Percentiles rank a stretch among this genome's conserved stretches.
Evolutionary conservation across 2,113 vertebrate species (phyloP).

Genomic region (Cryptoleucopteryx plumbea): DNA sequence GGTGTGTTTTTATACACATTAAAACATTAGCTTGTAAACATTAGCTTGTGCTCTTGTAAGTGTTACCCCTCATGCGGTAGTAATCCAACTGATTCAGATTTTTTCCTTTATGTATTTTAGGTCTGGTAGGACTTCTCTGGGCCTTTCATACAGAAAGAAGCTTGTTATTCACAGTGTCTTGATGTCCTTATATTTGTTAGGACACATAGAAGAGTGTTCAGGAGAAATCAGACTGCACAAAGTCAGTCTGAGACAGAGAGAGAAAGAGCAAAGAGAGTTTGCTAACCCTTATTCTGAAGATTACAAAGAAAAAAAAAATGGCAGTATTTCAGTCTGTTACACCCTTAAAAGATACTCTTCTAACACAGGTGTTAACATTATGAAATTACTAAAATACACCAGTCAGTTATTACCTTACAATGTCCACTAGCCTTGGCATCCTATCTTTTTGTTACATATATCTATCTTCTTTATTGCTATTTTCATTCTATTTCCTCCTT

Average conservation of each 20-base stretch:
- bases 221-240: neutral
- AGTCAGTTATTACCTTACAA: neutral
- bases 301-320: fast-evolving
- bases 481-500: neutral
- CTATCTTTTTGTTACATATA: neutral
- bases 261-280: neutral
- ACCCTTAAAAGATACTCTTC: neutral
- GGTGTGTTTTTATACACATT: no score
- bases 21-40: neutral
- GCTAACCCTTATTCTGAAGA: neutral
- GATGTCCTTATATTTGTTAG: neutral
- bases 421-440: neutral
- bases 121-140: neutral
- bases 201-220: neutral
- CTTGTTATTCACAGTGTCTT: neutral
- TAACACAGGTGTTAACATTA: neutral
- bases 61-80: neutral
- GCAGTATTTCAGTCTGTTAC: neutral
- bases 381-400: neutral
- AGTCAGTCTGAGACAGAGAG: neutral
- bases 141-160: neutral
- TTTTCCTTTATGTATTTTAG: neutral
- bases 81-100: neutral
- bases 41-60: neutral
- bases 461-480: neutral